These are phyloP conservation scores for Nothocercus julius DNA, from an alignment of 2,113 vertebrate species.

Conservation along the genomic window DNA sequence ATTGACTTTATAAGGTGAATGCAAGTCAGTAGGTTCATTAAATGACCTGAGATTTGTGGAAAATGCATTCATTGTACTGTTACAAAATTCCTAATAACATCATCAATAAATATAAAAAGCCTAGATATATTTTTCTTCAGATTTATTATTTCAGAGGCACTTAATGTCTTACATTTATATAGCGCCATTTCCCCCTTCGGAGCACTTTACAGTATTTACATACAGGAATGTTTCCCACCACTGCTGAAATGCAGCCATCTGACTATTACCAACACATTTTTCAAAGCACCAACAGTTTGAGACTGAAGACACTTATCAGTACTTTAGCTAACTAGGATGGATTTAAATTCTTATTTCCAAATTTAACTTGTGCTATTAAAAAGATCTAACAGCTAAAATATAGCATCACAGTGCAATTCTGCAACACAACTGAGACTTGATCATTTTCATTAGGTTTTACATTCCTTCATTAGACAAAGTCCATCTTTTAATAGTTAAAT, in stretches of 20 bases:
- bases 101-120: constrained; percentile 21
- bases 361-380: constrained; percentile 56
- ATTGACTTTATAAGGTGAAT: not conserved
- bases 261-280: constrained; percentile 34
- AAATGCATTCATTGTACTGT: not conserved
- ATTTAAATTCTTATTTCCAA: not conserved
- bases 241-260: constrained; percentile 39
- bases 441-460: not conserved
- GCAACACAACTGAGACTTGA: constrained; percentile 34
- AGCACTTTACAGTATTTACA: constrained; percentile 69
- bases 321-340: not conserved
- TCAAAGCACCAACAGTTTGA: constrained; percentile 39
- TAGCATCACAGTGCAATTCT: constrained; percentile 54
- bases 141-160: constrained; percentile 76
- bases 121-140: constrained; percentile 8
- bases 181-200: constrained; percentile 54
- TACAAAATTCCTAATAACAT: not conserved
- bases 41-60: not conserved
- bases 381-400: constrained; percentile 39
- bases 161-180: constrained; percentile 71
- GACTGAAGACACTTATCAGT: not conserved
- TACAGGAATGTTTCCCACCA: constrained; percentile 65
- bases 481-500: not conserved
- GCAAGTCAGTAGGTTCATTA: accelerated
- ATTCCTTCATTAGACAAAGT: constrained; percentile 32